Evolutionary conservation across 2,888 invertebrate genomes (phyloP), one percentile per base, ranked within the genome.

Genomic region (Ectropis crepuscularia): DNA sequence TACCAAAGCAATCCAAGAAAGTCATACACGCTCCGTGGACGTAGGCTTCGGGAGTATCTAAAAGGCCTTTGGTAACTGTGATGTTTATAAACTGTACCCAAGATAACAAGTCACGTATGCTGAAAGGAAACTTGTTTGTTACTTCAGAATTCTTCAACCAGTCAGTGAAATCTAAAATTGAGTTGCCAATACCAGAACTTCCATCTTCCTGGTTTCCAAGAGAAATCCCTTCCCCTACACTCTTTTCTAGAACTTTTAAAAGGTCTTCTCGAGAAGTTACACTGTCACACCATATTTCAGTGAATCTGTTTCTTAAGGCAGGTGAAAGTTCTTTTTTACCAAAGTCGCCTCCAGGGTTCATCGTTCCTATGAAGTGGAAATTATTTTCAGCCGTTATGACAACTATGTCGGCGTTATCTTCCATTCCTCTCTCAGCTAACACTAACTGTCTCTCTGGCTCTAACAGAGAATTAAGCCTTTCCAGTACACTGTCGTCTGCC

Each of bases 291-390:
- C 99, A 99, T 80, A 99, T 98, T 92, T 99, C 99, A 0, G 99
- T 99, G 77, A 99, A 98, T 53, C 99, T 95, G 92, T 99, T 99
- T 55, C 99, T 94, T 54, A 99, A 89, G 0, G 99, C 99, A 0
- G 99, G 99, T 0, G 99, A 99, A 8, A 99, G 93, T 94, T 99
- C 99, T 83, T 99, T 99, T 85, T 99, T 99, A 5, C 99, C 99
- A 84, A 97, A 99, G 93, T 99, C 99, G 0, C 99, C 99, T 9
- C 99, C 99, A 6, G 99, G 99, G 92, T 99, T 99, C 99, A 99
- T 99, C 0, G 99, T 99, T 2, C 98, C 98, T 63, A 99, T 94
- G 78, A 99, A 97, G 75, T 97, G 96, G 83, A 99, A 99, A 8
- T 95, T 94, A 6, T 94, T 83, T 61, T 97, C 96, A 0, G 95